These are phyloP conservation scores for Agelastica alni DNA, from an alignment of 2,888 invertebrate genomes.

Conservation along the genomic window DNA sequence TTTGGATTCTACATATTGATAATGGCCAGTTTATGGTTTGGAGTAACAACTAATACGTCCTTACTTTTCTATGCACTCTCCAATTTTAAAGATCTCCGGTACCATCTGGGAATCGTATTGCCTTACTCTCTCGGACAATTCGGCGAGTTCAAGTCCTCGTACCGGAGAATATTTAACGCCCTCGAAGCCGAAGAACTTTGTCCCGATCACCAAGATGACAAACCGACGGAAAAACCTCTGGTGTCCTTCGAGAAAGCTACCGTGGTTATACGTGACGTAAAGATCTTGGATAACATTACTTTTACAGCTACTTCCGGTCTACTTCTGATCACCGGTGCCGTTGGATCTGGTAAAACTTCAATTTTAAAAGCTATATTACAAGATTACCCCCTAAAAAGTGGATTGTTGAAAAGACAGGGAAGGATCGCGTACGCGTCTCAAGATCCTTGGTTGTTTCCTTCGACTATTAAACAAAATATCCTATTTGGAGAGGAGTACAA, in stretches of 20 bases:
- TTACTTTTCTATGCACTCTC: conserved; percentile 87
- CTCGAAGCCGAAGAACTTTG: conserved; percentile 37
- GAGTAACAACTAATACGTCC: conserved; percentile 76
- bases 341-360: conserved; percentile 67
- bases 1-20: conserved; percentile 51
- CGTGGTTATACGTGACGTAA: conserved; percentile 41
- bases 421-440: conserved; percentile 63
- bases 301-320: conserved; percentile 43
- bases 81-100: conserved; percentile 83
- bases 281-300: conserved; percentile 53
- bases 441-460: conserved; percentile 65
- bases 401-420: conserved; percentile 57
- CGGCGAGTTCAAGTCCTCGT: conserved; percentile 77
- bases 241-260: conserved; percentile 35
- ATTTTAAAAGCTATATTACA: conserved; percentile 54
- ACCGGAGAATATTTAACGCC: conserved; percentile 69
- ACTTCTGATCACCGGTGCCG: conserved; percentile 65
- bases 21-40: conserved; percentile 68
- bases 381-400: conserved; percentile 54
- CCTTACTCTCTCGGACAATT: conserved; percentile 82
- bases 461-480: conserved; percentile 74
- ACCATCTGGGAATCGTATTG: conserved; percentile 86
- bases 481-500: conserved; percentile 41
- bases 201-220: neutral
- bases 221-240: conserved; percentile 37